A percentile compares a stretch with the other conserved stretches of the same genome.
phyloP scores from a whole-genome alignment of 2,888 invertebrate species.

The Ariolimax columbianus region DNA sequence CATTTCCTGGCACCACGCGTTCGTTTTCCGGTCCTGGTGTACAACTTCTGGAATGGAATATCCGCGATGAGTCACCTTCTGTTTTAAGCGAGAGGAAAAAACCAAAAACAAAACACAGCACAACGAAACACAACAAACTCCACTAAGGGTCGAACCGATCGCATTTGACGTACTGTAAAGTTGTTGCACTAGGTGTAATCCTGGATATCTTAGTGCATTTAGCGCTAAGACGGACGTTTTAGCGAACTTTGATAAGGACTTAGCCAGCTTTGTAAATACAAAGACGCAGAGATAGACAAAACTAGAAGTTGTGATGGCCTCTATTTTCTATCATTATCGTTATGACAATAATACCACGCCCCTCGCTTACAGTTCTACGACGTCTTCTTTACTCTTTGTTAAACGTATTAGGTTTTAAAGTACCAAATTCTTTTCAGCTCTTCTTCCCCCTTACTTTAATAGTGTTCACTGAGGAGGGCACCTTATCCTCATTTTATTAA shows the following conservation, averaged over 20 bases:
- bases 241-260: background rate
- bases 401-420: background rate
- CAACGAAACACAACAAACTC: too few species aligned
- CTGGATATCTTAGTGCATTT: background rate
- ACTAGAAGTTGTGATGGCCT: background rate
- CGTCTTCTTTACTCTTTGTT: background rate
- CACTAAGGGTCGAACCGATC: background rate
- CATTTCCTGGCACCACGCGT: constrained; percentile 6
- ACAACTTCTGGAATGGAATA: constrained; percentile 6
- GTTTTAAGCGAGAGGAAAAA: background rate
- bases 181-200: too few species aligned
- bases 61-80: background rate
- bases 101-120: too few species aligned
- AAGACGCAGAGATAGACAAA: background rate
- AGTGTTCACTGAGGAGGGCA: too few species aligned
- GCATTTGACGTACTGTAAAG: background rate
- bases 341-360: background rate
- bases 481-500: too few species aligned
- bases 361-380: background rate
- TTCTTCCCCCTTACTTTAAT: background rate
- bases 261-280: background rate
- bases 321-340: background rate
- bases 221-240: background rate
- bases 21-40: background rate
- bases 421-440: background rate